Evolutionary conservation across 2,888 invertebrate genomes (phyloP).

Genomic region (Macrosoma leucophasiata): DNA sequence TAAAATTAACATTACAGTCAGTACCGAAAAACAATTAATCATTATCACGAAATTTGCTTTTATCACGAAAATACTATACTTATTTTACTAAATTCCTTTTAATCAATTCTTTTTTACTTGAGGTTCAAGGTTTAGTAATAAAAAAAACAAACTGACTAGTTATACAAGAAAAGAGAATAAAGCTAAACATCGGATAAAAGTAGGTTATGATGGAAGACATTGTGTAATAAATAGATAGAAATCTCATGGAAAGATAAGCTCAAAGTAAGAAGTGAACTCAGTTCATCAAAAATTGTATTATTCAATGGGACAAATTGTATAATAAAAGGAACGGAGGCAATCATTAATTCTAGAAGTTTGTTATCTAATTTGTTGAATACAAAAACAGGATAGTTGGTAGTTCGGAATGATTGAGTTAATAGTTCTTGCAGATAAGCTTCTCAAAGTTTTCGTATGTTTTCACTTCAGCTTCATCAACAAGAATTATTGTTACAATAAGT

Average conservation of each 20-base stretch:
- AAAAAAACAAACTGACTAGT: conserved; percentile 7
- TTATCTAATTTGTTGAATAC: background rate
- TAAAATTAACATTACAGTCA: conserved; percentile 69
- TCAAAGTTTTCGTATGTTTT: no score
- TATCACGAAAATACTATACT: conserved; percentile 73
- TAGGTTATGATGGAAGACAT: conserved; percentile 52
- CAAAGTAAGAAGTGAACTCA: conserved; percentile 5
- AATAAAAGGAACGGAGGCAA: conserved; percentile 31
- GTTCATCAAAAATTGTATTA: conserved; percentile 27
- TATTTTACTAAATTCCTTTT: conserved; percentile 70
- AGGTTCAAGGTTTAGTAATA: conserved; percentile 24
- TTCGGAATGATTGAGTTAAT: conserved; percentile 18
- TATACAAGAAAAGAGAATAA: no score
- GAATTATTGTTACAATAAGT: conserved; percentile 40
- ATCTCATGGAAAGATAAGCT: conserved; percentile 17
- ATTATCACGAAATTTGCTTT: conserved; percentile 72
- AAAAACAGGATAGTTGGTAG: conserved; percentile 16
- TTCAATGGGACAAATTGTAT: conserved; percentile 32
- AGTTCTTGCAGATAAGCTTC: no score
- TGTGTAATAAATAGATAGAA: conserved; percentile 36
- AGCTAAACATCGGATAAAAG: no score
- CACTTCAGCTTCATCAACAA: no score
- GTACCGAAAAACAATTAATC: conserved; percentile 69
- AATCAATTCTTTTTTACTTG: conserved; percentile 43
- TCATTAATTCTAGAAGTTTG: conserved; percentile 15